Percentiles rank a stretch among this genome's conserved stretches.
Conservation (phyloP, 2,797 vertebrate species). For the Mycteria americana region DNA sequence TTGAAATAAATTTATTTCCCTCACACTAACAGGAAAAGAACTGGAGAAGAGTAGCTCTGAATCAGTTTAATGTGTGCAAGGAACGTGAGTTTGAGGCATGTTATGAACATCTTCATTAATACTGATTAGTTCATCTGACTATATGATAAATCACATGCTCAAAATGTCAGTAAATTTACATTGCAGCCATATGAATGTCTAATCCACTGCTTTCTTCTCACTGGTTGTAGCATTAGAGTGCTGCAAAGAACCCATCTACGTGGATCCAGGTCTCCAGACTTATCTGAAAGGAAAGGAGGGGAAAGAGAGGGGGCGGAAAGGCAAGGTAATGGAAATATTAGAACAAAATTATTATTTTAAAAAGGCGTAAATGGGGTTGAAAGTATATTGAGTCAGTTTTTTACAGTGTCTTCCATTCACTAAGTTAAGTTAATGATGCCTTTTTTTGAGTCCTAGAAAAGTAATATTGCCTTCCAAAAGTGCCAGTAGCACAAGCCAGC, state of each 20-base stretch:
- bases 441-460: background rate
- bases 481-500: background rate
- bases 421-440: background rate
- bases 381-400: background rate
- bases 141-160: background rate
- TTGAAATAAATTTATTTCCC: background rate
- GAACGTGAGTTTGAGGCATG: background rate
- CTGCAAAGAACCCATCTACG: background rate
- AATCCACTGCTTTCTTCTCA: background rate
- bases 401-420: background rate
- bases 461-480: background rate
- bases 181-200: background rate
- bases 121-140: background rate
- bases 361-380: background rate
- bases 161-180: background rate
- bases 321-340: background rate
- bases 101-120: conserved; percentile 12
- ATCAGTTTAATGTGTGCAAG: background rate
- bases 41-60: background rate
- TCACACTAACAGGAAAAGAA: background rate
- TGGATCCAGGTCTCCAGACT: background rate
- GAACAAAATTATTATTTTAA: background rate
- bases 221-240: too few relatives aligned
- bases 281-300: background rate
- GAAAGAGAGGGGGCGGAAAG: background rate